A percentile compares a stretch with the other conserved stretches of the same genome.
Conservation (phyloP, 2,797 vertebrate genomes). For the Enteromius fasciolatus region DNA sequence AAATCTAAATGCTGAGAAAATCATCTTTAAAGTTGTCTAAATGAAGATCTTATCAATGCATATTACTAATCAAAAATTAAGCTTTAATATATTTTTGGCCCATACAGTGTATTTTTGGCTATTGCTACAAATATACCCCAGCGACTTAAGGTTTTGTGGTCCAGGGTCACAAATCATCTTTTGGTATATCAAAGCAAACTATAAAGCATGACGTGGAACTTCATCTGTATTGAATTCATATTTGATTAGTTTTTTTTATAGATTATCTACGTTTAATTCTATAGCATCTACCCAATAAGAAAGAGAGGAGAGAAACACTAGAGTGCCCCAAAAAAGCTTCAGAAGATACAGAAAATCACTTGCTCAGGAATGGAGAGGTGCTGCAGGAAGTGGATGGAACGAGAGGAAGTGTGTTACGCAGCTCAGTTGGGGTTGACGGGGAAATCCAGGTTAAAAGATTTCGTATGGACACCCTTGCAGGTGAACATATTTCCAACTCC, state of each 20-base stretch:
- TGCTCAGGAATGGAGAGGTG: constrained; percentile 59
- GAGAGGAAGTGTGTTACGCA: constrained; percentile 68
- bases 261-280: neutral
- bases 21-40: no score
- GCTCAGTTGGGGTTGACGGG: constrained; percentile 59
- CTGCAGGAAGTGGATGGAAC: constrained; percentile 26
- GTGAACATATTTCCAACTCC: constrained; percentile 45
- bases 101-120: no score
- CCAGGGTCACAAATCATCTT: neutral
- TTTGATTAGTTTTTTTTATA: neutral
- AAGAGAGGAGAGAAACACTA: constrained; percentile 1
- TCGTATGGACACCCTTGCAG: constrained; percentile 31
- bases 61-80: no score
- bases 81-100: no score
- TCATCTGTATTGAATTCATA: neutral
- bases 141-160: no score
- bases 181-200: neutral
- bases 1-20: no score
- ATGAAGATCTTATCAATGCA: no score
- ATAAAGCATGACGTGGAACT: neutral
- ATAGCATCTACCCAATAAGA: constrained; percentile 26
- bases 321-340: neutral
- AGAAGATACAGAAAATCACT: neutral
- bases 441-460: neutral
- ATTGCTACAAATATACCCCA: no score